Evolutionary conservation across 2,113 vertebrate species (phyloP).

Genomic region (Pterocles burchelli): DNA sequence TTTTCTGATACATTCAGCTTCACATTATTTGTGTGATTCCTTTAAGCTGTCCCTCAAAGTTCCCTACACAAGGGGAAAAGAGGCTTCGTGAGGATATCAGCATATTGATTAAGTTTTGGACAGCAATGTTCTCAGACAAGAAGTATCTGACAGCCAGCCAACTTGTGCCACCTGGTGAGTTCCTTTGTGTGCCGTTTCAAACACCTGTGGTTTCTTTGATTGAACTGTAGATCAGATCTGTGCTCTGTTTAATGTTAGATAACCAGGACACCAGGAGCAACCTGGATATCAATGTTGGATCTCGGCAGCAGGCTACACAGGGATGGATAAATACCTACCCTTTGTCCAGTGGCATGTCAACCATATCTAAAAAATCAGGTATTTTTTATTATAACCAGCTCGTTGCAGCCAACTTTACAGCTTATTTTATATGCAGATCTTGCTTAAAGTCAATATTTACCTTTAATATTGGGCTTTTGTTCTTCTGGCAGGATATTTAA

Average conservation of each 20-base stretch:
- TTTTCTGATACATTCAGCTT: not conserved
- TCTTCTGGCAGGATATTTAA: not conserved
- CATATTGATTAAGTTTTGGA: conserved; percentile 95
- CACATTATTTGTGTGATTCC: not conserved
- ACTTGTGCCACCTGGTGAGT: conserved; percentile 89
- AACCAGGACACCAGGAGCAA: conserved; percentile 92
- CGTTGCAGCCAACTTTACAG: not conserved
- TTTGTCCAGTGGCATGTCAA: conserved; percentile 95
- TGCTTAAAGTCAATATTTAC: not conserved
- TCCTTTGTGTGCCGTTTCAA: not conserved
- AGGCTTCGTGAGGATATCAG: conserved; percentile 94
- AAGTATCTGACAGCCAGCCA: conserved; percentile 94
- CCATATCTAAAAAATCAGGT: conserved; percentile 98
- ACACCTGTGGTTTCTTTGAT: not conserved
- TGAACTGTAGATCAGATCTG: not conserved
- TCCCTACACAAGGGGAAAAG: conserved; percentile 92
- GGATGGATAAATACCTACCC: conserved; percentile 99
- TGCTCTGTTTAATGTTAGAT: conserved; percentile 75
- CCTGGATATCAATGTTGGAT: conserved; percentile 88
- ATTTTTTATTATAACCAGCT: not conserved
- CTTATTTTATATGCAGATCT: not conserved
- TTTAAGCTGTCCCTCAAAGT: conserved; percentile 86
- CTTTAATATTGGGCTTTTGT: not conserved
- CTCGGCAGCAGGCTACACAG: conserved; percentile 90
- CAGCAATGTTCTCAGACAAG: conserved; percentile 95